These are phyloP conservation scores for Tympanuchus pallidicinctus DNA, from an alignment of 2,113 vertebrate species.

Conservation along the genomic window DNA sequence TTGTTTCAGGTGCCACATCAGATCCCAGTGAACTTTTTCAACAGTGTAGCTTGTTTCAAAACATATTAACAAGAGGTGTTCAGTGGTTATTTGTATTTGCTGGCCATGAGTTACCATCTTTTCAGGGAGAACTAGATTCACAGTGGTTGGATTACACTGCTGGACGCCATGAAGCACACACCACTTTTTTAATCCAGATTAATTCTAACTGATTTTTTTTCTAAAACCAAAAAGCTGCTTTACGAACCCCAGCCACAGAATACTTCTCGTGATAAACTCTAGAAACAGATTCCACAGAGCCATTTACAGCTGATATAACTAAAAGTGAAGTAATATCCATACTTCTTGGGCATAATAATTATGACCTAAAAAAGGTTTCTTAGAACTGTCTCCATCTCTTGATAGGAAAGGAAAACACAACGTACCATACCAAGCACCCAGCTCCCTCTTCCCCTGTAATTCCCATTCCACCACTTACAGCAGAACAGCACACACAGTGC, in stretches of 20 bases:
- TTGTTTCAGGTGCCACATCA: background rate
- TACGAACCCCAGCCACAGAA: background rate
- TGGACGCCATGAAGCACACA: background rate
- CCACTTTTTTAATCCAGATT: background rate
- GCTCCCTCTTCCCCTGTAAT: background rate
- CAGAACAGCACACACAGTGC: background rate
- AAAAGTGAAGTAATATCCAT: background rate
- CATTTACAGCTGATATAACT: background rate
- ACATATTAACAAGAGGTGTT: background rate
- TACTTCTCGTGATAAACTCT: background rate
- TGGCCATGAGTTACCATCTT: background rate
- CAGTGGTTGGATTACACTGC: background rate
- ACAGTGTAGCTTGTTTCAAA: background rate
- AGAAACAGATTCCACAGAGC: background rate
- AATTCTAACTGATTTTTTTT: background rate
- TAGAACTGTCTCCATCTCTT: background rate
- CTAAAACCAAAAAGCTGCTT: background rate
- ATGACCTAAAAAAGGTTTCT: background rate
- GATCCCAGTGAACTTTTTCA: background rate
- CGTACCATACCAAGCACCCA: background rate
- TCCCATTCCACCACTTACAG: background rate
- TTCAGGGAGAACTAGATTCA: background rate
- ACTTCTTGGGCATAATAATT: background rate
- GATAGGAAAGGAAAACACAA: background rate
- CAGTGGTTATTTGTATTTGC: background rate